Evolutionary conservation across 1,140 invertebrate genomes (phyloP).

Genomic region (Ruditapes philippinarum): DNA sequence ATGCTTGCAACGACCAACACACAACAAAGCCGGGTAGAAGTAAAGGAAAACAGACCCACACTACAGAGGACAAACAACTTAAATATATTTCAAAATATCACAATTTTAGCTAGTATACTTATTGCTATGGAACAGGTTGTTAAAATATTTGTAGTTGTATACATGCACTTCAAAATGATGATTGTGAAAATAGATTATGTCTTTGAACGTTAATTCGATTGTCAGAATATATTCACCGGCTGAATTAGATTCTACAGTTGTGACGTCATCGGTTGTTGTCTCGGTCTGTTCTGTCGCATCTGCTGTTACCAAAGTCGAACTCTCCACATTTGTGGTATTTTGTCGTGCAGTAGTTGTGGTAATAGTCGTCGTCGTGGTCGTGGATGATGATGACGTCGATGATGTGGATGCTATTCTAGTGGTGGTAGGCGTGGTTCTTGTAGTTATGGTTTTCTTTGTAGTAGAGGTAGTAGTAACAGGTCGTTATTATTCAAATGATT

Average conservation of each 20-base stretch:
- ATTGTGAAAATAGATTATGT: too few relatives aligned
- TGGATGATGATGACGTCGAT: neutral
- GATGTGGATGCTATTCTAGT: neutral
- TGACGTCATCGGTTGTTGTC: neutral
- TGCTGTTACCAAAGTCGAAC: neutral
- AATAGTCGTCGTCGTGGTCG: neutral
- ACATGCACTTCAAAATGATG: too few relatives aligned
- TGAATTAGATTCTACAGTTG: neutral
- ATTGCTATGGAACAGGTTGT: too few relatives aligned
- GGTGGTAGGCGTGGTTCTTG: neutral
- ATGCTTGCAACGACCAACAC: too few relatives aligned
- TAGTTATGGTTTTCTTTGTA: neutral
- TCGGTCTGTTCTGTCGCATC: neutral
- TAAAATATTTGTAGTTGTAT: too few relatives aligned
- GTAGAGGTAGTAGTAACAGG: constrained; percentile 8
- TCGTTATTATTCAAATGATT: too few relatives aligned
- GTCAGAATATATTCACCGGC: neutral
- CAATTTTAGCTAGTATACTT: too few relatives aligned
- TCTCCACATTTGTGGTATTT: neutral
- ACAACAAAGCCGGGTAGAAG: too few relatives aligned
- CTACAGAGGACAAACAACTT: too few relatives aligned
- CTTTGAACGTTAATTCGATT: too few relatives aligned
- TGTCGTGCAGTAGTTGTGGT: neutral
- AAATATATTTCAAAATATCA: too few relatives aligned
- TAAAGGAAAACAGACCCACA: too few relatives aligned